Base-by-base conservation (phyloP, 2,797 vertebrate species). In the Cygnus olor region DNA sequence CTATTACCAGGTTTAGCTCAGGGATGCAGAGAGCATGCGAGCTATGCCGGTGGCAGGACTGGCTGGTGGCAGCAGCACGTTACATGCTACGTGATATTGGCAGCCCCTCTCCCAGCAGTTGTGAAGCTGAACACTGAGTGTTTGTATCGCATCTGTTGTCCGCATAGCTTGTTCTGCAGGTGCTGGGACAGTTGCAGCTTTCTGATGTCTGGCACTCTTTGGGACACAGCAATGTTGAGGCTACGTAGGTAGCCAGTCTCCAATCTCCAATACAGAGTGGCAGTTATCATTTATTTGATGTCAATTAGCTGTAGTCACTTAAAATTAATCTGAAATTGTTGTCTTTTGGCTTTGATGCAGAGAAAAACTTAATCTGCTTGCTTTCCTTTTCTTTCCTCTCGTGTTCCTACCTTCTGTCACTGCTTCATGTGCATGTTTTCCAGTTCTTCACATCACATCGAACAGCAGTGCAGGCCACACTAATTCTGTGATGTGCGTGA, bases 11-110 rank as follows among this genome's bases (percentile, higher is more conserved):
- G 10, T 34, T 44, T 24, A 42, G 53, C 80, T 86, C 14, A 6
- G 83, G 32, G 14, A 25, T 9, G 28, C 38, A 25, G 77, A 21
- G 32, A 42, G 22, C 21, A 0, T 2, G 10, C n/a, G 21, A 42
- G 9, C 49, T 17, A 2, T 63, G 45, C 20, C 34, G 63, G 58
- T 0, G 2, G 12, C 68, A 47, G 54, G 34, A 5, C 63, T 40
- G 54, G 54, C 20, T 0, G 2, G 14, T 7, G 18, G 24, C 54
- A n/a, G 2, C 25, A 9, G 10, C 8, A 4, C 5, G 0, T 4
- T 5, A 1, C 9, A 1, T 14, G 60, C 58, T 78, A 16, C 3
- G 1, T 10, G 53, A 1, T 5, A 2, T 4, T 8, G 0, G 2
- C 5, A 36, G 45, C 13, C 8, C 17, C 4, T 7, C 30, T 44